Evolutionary conservation across 2,113 vertebrate species (phyloP), one percentile per base, ranked within the genome.

Genomic region (human): DNA sequence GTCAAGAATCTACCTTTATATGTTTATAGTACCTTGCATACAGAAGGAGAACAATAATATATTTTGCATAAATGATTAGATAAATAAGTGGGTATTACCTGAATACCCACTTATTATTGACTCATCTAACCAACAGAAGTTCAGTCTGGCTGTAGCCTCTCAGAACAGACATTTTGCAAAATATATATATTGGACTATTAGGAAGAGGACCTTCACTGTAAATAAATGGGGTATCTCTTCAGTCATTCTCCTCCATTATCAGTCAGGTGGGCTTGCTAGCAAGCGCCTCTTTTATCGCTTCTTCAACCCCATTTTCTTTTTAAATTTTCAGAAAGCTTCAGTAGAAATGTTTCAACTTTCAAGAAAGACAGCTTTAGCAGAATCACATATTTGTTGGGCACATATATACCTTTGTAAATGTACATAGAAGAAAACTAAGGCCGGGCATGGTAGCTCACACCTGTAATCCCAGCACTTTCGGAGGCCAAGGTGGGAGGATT

Each of bases 261-360:
- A 32, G 14, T 57, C 70, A 2, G 20, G 8, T 23, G 16, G 35
- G 3, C 72, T 75, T 70, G 11, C 32, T 12, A 2, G 40, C 16
- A 55, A n/a, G 1, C 6, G 23, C 48, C 43, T 73, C 38, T 94
- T 25, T 48, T 70, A 45, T 75, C 16, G 30, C 32, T 76, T 35
- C 27, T 88, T 66, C 59, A 40, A 82, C 23, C 6, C 27, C 66
- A 66, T 90, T 78, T 96, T 57, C 40, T 78, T 66, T 73, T 57
- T 45, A 45, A 72, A 11, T 22, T 86, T 96, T 81, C 8, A 59
- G 81, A 75, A 93, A 66, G 30, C 1, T 96, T 98, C 76, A 52
- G 61, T 89, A 61, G 73, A 92, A 97, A 79, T 97, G 96, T 81
- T 96, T 96, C 59, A 93, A 91, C 80, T 57, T 79, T 55, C 8